Conservation (phyloP, 1,140 invertebrate species). For the Leptinotarsa defecta region DNA sequence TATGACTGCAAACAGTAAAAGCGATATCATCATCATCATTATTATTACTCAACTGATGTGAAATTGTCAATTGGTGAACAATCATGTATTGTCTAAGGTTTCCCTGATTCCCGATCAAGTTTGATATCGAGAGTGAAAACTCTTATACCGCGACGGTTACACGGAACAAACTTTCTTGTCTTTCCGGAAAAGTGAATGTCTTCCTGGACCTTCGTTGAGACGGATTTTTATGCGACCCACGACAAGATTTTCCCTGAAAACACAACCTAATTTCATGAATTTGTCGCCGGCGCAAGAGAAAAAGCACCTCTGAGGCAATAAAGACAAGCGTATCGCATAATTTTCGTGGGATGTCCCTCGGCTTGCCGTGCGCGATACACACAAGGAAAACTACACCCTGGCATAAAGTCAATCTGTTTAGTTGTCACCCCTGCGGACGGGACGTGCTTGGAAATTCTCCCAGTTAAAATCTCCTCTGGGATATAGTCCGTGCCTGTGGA, state of each 20-base stretch:
- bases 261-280: slow-evolving; percentile 11
- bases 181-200: too few relatives aligned
- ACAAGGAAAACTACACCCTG: slow-evolving; percentile 4
- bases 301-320: slow-evolving; percentile 25
- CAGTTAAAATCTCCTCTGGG: slow-evolving; percentile 20
- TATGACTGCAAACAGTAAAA: too few relatives aligned
- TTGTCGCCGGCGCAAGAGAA: slow-evolving; percentile 2
- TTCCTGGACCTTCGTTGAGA: too few relatives aligned
- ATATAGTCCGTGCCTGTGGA: background rate
- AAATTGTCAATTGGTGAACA: too few relatives aligned
- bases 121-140: too few relatives aligned
- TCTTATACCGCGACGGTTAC: too few relatives aligned
- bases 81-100: too few relatives aligned
- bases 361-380: background rate
- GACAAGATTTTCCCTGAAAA: background rate
- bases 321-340: slow-evolving; percentile 26
- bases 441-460: slow-evolving; percentile 27
- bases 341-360: slow-evolving; percentile 9
- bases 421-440: slow-evolving; percentile 25
- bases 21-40: too few relatives aligned
- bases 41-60: too few relatives aligned
- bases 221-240: too few relatives aligned
- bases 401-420: slow-evolving; percentile 32
- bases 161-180: too few relatives aligned
- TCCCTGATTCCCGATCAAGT: too few relatives aligned